These are phyloP conservation scores for Heteromyza rotundicornis DNA, from an alignment of 2,888 invertebrate species.

Conservation along the genomic window DNA sequence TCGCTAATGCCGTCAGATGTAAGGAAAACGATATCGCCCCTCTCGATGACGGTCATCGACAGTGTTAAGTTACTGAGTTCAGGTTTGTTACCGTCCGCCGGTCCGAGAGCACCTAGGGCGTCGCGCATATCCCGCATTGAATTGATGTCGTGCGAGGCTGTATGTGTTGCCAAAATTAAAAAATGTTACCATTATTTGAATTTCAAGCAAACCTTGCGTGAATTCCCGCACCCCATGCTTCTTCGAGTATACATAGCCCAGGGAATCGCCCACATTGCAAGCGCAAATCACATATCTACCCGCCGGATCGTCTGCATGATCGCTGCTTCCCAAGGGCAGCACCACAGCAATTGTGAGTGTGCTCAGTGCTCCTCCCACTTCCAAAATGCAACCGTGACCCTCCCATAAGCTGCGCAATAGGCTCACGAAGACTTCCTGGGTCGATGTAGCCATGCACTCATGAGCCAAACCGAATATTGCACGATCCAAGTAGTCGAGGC, in stretches of 20 bases:
- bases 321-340: slow-evolving; percentile 65
- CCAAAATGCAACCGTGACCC: slow-evolving; percentile 83
- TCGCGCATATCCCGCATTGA: slow-evolving; percentile 85
- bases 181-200: neutral
- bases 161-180: neutral
- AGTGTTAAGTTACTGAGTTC: slow-evolving; percentile 87
- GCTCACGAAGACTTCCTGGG: slow-evolving; percentile 77
- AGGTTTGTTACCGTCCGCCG: slow-evolving; percentile 83
- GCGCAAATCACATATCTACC: slow-evolving; percentile 77
- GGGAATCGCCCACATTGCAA: slow-evolving; percentile 88
- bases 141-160: slow-evolving; percentile 81
- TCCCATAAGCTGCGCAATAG: slow-evolving; percentile 81
- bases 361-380: slow-evolving; percentile 81
- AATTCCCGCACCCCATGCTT: slow-evolving; percentile 82
- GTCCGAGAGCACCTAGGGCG: slow-evolving; percentile 86
- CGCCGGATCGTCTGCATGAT: neutral
- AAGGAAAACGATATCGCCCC: slow-evolving; percentile 83
- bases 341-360: slow-evolving; percentile 83
- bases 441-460: slow-evolving; percentile 63
- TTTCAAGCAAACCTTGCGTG: slow-evolving; percentile 67
- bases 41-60: slow-evolving; percentile 79
- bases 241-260: slow-evolving; percentile 84
- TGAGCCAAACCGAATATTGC: slow-evolving; percentile 67
- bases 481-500: slow-evolving; percentile 80
- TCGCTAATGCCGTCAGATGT: slow-evolving; percentile 91